Evolutionary conservation across 2,113 vertebrate species (phyloP).

Genomic region (Scytalopus superciliaris): DNA sequence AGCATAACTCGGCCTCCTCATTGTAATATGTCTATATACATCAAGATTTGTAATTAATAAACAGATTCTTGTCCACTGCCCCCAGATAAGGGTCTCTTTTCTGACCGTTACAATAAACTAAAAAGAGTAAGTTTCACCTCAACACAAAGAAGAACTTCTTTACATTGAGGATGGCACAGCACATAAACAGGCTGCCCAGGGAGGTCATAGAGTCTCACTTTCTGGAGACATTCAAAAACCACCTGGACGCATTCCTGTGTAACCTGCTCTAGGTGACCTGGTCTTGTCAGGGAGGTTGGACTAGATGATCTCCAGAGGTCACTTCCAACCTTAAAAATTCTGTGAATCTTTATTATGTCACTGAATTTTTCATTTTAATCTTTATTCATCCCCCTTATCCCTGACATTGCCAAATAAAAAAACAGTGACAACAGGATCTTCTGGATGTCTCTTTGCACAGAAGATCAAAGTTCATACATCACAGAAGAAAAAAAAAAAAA

Average conservation of each 20-base stretch:
- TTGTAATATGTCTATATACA: too few relatives aligned
- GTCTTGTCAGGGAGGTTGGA: neutral
- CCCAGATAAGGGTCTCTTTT: too few relatives aligned
- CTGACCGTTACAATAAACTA: too few relatives aligned
- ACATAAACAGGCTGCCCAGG: neutral
- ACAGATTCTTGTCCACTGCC: too few relatives aligned
- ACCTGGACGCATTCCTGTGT: neutral
- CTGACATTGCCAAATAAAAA: neutral
- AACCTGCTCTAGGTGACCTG: neutral
- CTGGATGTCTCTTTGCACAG: neutral
- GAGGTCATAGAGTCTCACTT: neutral
- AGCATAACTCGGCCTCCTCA: too few relatives aligned
- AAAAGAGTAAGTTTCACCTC: neutral
- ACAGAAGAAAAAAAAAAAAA: neutral
- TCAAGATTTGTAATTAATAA: too few relatives aligned
- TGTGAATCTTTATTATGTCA: neutral
- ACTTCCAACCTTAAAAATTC: neutral
- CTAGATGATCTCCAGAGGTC: neutral
- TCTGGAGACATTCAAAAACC: neutral
- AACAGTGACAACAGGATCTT: neutral
- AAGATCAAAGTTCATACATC: neutral
- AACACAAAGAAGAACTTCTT: neutral
- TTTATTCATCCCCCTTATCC: neutral
- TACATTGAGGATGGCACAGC: neutral
- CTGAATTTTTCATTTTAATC: neutral